Base-by-base conservation (phyloP, 2,888 invertebrate genomes). In the Dusona sp. region DNA sequence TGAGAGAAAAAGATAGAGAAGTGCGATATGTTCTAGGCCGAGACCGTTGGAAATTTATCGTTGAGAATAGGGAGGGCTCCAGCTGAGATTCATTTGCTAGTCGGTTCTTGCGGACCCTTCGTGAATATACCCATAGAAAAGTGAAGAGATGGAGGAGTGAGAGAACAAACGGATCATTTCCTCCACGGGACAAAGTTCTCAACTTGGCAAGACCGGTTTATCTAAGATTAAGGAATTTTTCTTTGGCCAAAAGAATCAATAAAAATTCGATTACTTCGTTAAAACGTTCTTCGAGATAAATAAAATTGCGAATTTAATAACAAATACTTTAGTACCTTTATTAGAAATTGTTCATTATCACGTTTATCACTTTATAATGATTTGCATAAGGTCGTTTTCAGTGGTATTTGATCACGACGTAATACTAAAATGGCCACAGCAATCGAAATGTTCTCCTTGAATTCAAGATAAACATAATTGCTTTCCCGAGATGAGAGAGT, bases 1-100 rank as follows among this genome's bases (percentile, higher is more conserved):
- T 38, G 42, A 29, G 33, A 33, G 57, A 45, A 16, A 51, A 36
- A 61, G 45, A 65, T 7, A 51, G 33, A 42, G 48, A 11, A 45
- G 61, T 45, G 75, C 19, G 36, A 64, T 51, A 54, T 48, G 42
- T 57, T 54, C 45, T 36, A 29, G 57, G 33, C 36, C 33, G 80
- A 78, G 83, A 83, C 83, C 33, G 79, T 74, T 79, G 48, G 25
- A 84, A 86, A 86, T 86, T 86, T 86, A 86, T 86, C 80, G 70
- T 65, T 75, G 78, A 19, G 54, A 48, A 57, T 16, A 74, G 33
- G 11, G 25, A 29, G 9, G 36, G 42, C 38, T 82, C 51, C 22
- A 45, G 45, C 78, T 61, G 57, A 67, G 81, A 83, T 86, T 86
- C 79, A 73, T 86, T 86, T 80, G 67, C 79, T 29, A 72, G 72